Evolutionary conservation across 2,888 invertebrate genomes (phyloP), one percentile per base, ranked within the genome.

Genomic region (Trachelus iudaicus): DNA sequence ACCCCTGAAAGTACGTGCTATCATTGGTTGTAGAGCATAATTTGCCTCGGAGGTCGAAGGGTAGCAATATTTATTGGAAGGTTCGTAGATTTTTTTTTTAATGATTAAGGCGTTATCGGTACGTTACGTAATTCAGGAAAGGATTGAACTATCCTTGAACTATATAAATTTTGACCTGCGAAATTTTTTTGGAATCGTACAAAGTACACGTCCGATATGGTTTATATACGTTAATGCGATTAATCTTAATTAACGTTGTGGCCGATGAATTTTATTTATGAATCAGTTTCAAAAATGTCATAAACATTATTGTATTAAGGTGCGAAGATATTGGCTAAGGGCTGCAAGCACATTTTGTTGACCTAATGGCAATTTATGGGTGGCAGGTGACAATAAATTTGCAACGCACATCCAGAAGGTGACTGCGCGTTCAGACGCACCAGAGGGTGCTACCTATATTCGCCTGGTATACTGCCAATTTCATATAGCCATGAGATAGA

Each of bases 341-440:
- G 23, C 9, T 23, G 23, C 23, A 2, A 2, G 23, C 23, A 56
- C 0, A 56, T 9, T n/a, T 69, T 73, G 56, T 31, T 75, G 77
- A 75, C 79, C 34, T 77, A 40, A 37, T 77, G 71, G 69, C 75
- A 75, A 80, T 80, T 80, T 77, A 71, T 76, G 34, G 69, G 34
- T 56, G 4, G 56, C 40, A 37, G 77, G 80, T 73, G 79, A 74
- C 81, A 80, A 81, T 80, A 69, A 81, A 81, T 79, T 81, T 79
- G 37, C 80, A 73, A 69, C 77, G 68, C 40, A 40, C 23, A 40
- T 40, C 23, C 56, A 23, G 56, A 23, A 80, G 69, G 75, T 80
- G 80, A 80, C 80, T 79, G 31, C 76, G 79, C 76, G 77, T 75
- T 79, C 77, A 81, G 77, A 76, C n/a, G 37, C 76, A 76, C 75